Evolutionary conservation across 2,113 vertebrate species (phyloP).

Genomic region (human): DNA sequence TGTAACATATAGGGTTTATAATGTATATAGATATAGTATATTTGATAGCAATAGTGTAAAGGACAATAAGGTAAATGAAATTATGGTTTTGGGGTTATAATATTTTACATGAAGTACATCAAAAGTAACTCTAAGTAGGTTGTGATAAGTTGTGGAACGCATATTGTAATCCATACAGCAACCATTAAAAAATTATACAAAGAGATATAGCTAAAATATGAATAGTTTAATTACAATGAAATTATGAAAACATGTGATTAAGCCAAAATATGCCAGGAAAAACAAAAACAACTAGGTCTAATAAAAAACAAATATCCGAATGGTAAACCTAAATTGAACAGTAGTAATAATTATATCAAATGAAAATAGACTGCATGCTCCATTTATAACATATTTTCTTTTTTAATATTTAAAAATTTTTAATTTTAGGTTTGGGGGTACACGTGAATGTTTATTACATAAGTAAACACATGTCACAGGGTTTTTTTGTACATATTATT

Average conservation of each 20-base stretch:
- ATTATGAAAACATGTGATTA: slow-evolving; percentile 24
- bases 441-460: too few relatives aligned
- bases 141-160: not conserved
- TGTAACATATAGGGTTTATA: not conserved
- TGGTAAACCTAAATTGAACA: not conserved
- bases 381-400: not conserved
- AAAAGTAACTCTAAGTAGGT: not conserved
- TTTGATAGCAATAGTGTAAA: not conserved
- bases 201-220: not conserved
- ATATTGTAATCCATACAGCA: not conserved
- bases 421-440: too few relatives aligned
- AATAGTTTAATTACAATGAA: not conserved
- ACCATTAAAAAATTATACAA: not conserved
- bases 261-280: not conserved
- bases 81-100: not conserved
- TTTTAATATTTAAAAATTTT: too few relatives aligned
- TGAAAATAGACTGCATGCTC: not conserved
- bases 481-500: too few relatives aligned
- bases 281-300: not conserved
- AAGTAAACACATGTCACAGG: too few relatives aligned
- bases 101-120: not conserved
- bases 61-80: not conserved
- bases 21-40: not conserved
- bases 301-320: not conserved
- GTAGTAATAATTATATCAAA: not conserved